Conservation (phyloP, 64 coral and sea anemone genomes). For the Montipora cactus region DNA sequence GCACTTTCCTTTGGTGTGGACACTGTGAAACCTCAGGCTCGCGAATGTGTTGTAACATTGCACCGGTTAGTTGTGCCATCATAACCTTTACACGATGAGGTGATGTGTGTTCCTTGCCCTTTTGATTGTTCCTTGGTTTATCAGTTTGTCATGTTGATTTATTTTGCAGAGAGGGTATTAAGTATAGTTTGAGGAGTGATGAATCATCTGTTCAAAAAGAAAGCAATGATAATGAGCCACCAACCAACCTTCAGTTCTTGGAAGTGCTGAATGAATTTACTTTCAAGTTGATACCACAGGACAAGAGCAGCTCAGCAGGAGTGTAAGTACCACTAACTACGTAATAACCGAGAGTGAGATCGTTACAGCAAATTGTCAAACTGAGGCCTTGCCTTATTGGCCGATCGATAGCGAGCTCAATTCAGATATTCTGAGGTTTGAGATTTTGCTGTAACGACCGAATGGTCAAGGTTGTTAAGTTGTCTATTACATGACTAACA, state of each 20-base stretch:
- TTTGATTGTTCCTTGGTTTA: neutral
- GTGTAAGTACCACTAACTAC: constrained; percentile 70
- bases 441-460: no score
- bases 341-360: no score
- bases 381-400: no score
- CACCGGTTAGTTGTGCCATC: constrained; percentile 72
- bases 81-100: neutral
- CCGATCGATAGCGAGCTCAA: no score
- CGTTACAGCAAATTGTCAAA: no score
- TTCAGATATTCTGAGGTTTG: no score
- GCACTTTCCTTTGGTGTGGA: constrained; percentile 93
- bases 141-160: no score
- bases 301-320: constrained; percentile 84
- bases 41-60: constrained; percentile 83
- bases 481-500: no score
- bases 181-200: constrained; percentile 62
- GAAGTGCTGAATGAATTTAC: constrained; percentile 94
- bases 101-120: neutral
- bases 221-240: constrained; percentile 39
- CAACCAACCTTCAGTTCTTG: constrained; percentile 85
- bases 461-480: no score
- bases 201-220: constrained; percentile 6
- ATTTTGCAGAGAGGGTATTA: constrained; percentile 84
- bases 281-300: constrained; percentile 86
- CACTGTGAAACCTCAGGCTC: constrained; percentile 84